A percentile compares a stretch with the other conserved stretches of the same genome.
Conservation (phyloP, 2,113 vertebrate species). For the Alouatta palliata region DNA sequence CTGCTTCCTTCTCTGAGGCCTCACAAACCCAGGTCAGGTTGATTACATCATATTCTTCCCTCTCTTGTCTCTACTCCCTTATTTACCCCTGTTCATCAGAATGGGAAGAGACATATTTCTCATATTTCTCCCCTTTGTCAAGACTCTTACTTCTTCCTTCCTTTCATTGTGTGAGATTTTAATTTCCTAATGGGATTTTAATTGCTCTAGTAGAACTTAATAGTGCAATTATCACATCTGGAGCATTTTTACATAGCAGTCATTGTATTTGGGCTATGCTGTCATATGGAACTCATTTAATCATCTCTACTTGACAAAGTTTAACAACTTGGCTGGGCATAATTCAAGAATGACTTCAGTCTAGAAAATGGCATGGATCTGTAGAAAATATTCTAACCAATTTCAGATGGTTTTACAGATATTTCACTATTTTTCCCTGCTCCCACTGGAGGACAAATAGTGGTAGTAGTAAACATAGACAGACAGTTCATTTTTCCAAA, state of each 20-base stretch:
- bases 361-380: not conserved
- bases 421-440: not conserved
- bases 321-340: conserved; percentile 8
- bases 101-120: not conserved
- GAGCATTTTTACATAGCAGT: not conserved
- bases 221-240: conserved; percentile 8
- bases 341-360: conserved; percentile 23
- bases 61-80: not conserved
- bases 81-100: not conserved
- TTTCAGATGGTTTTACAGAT: not conserved
- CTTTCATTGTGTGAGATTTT: conserved; percentile 27
- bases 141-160: not conserved
- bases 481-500: conserved; percentile 6
- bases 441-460: not conserved
- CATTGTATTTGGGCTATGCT: not conserved
- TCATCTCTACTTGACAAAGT: not conserved
- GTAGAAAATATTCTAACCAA: not conserved
- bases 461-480: not conserved
- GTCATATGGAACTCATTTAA: not conserved
- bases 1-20: not conserved
- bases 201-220: not conserved
- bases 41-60: not conserved
- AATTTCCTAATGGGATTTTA: conserved; percentile 6
- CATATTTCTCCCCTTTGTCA: not conserved
- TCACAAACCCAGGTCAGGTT: not conserved